Evolutionary conservation across 1,140 invertebrate genomes (phyloP).

Genomic region (Diachasmimorpha longicaudata): DNA sequence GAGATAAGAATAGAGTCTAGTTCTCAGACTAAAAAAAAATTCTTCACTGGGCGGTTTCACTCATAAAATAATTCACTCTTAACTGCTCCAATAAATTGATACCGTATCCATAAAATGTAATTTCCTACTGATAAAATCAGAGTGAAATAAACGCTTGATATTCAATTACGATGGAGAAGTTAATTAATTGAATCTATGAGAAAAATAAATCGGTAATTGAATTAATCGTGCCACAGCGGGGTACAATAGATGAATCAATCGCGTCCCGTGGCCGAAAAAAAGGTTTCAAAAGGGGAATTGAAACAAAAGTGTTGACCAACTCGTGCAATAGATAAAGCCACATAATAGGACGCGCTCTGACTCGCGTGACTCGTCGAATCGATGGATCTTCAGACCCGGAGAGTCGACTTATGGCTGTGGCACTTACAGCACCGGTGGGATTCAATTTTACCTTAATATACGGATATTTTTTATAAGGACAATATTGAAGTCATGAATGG

Average conservation of each 20-base stretch:
- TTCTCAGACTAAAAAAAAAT: not conserved
- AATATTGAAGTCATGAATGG: not conserved
- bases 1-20: not conserved
- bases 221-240: not conserved
- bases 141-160: not conserved
- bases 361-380: slow-evolving; percentile 29
- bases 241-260: slow-evolving; percentile 28
- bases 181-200: not conserved
- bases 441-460: slow-evolving; percentile 13
- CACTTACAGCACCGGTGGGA: not conserved
- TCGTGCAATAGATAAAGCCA: slow-evolving; percentile 23
- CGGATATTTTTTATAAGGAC: not conserved
- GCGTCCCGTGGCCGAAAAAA: not conserved
- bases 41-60: not conserved
- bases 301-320: slow-evolving; percentile 9
- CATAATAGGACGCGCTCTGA: slow-evolving; percentile 22
- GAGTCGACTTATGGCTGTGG: not conserved
- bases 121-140: not conserved
- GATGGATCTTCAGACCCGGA: slow-evolving; percentile 9
- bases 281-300: slow-evolving; percentile 6
- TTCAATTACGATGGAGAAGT: slow-evolving; percentile 4
- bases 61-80: not conserved
- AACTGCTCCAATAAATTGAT: not conserved
- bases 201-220: not conserved
- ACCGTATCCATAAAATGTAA: not conserved